A percentile compares a stretch with the other conserved stretches of the same genome.
phyloP scores from a whole-genome alignment of 92 coral and sea anemone species.

The Ricordea florida region DNA sequence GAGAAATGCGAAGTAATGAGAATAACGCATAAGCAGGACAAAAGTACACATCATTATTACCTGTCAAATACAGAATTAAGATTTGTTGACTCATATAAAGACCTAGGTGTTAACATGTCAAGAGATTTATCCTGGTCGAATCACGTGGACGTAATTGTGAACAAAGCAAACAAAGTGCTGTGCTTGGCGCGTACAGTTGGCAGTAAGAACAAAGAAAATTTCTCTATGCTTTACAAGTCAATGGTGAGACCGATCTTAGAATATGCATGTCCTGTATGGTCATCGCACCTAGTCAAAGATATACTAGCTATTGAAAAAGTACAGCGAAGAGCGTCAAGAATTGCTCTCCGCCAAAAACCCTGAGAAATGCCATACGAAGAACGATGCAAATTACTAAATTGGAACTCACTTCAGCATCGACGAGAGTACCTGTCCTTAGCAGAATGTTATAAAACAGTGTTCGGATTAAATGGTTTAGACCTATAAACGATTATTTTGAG shows the following conservation, averaged over 20 bases:
- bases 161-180: conserved; percentile 39
- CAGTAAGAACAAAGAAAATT: conserved; percentile 11
- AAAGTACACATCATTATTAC: no score
- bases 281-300: conserved; percentile 32
- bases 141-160: conserved; percentile 19
- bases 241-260: conserved; percentile 41
- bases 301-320: conserved; percentile 33
- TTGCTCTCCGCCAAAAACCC: conserved; percentile 1
- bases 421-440: conserved; percentile 22
- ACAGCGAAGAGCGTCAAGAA: conserved; percentile 44
- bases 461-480: conserved; percentile 23
- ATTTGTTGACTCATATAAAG: no score
- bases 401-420: conserved; percentile 33
- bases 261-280: conserved; percentile 52
- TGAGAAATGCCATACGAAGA: conserved; percentile 37
- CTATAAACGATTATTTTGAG: conserved; percentile 31
- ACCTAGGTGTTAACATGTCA: conserved; percentile 27
- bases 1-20: no score
- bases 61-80: no score
- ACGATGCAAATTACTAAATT: conserved; percentile 13
- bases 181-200: conserved; percentile 38
- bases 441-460: conserved; percentile 51
- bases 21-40: no score
- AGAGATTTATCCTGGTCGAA: conserved; percentile 45
- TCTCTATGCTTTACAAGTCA: conserved; percentile 31